Percentiles rank a stretch among this genome's conserved stretches.
These are phyloP conservation scores for Pachydiplax longipennis DNA, from an alignment of 2,888 invertebrate species.

Conservation along the genomic window DNA sequence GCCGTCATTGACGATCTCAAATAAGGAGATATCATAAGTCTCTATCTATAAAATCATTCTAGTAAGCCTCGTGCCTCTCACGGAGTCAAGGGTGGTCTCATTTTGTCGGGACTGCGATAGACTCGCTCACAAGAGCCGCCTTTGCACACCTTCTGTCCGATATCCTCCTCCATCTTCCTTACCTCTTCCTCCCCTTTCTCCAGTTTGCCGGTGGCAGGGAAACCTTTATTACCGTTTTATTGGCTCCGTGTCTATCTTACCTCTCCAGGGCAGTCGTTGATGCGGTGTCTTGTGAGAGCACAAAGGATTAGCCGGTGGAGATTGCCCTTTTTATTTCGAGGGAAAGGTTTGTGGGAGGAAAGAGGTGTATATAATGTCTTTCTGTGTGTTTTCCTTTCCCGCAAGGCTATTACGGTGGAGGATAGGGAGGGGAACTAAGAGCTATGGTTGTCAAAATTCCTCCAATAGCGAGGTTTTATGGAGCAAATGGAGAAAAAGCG, in stretches of 20 bases:
- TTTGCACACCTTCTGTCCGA: background rate
- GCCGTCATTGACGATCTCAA: background rate
- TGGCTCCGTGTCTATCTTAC: constrained; percentile 12
- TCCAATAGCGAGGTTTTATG: background rate
- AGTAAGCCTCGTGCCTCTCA: background rate
- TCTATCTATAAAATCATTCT: constrained; percentile 4
- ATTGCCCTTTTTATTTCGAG: constrained; percentile 26
- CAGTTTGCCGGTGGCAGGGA: constrained; percentile 39
- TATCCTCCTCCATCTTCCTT: background rate
- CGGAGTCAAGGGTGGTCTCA: constrained; percentile 14
- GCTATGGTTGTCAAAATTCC: constrained; percentile 30
- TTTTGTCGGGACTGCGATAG: constrained; percentile 6
- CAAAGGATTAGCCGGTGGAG: constrained; percentile 31
- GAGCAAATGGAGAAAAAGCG: background rate
- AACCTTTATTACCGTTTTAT: constrained; percentile 43
- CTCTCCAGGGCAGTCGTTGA: constrained; percentile 20
- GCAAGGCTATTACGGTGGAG: background rate
- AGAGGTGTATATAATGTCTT: constrained; percentile 4
- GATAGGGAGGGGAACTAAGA: background rate
- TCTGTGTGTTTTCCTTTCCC: constrained; percentile 23
- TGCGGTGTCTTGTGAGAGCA: constrained; percentile 32
- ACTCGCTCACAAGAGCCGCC: constrained; percentile 8
- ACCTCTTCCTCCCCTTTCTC: background rate
- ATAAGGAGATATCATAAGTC: constrained; percentile 5
- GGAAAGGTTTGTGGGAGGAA: background rate